Evolutionary conservation across 2,888 invertebrate species (phyloP).

Genomic region (Sinelater perroti): DNA sequence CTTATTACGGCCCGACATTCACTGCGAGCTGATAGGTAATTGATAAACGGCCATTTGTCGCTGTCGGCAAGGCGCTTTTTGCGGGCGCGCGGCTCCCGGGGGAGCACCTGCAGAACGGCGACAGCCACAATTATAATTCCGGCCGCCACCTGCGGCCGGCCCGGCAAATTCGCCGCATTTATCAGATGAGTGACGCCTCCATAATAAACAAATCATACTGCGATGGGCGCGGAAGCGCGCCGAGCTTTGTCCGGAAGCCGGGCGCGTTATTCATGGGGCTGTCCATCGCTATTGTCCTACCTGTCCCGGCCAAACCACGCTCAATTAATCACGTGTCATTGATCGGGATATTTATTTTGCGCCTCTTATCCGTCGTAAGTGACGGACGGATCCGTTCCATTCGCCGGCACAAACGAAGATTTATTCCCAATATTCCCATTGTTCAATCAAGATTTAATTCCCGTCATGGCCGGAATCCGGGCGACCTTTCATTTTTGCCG

Average conservation of each 20-base stretch:
- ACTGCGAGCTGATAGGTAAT: slow-evolving; percentile 41
- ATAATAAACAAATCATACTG: slow-evolving; percentile 45
- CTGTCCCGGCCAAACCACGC: slow-evolving; percentile 56
- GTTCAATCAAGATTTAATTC: slow-evolving; percentile 19
- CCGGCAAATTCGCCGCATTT: slow-evolving; percentile 33
- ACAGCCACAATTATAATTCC: slow-evolving; percentile 40
- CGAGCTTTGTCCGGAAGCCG: slow-evolving; percentile 36
- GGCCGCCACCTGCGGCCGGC: slow-evolving; percentile 37
- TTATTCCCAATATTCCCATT: slow-evolving; percentile 30
- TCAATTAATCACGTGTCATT: slow-evolving; percentile 53
- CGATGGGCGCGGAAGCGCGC: slow-evolving; percentile 42
- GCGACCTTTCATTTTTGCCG: slow-evolving; percentile 7
- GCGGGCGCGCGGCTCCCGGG: slow-evolving; percentile 5
- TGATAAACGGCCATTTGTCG: slow-evolving; percentile 43
- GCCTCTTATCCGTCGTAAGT: slow-evolving; percentile 47
- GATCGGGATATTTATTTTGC: slow-evolving; percentile 58
- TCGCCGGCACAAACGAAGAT: slow-evolving; percentile 35
- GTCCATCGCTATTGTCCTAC: slow-evolving; percentile 56
- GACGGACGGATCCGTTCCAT: slow-evolving; percentile 31
- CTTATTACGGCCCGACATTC: slow-evolving; percentile 32
- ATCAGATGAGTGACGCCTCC: slow-evolving; percentile 37
- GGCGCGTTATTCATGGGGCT: slow-evolving; percentile 52
- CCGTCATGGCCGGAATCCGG: slow-evolving; percentile 5
- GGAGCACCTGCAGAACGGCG: slow-evolving; percentile 32
- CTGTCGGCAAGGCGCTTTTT: slow-evolving; percentile 34